Evolutionary conservation across 64 coral and sea anemone genomes (phyloP).

Genomic region (Trachythela sp.): DNA sequence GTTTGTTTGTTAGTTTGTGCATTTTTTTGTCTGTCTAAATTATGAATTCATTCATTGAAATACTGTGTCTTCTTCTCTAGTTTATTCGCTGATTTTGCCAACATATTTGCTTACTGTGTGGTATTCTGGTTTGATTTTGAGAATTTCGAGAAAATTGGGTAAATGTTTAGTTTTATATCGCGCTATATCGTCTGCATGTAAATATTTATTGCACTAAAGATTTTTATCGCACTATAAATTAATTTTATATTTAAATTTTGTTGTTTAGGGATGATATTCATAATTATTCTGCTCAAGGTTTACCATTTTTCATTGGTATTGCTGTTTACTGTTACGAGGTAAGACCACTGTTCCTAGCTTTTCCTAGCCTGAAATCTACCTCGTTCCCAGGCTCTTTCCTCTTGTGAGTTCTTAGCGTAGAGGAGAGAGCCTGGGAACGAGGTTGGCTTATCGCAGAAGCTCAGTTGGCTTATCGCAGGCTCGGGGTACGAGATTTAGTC

Average conservation of each 20-base stretch:
- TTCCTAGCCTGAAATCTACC: too few species aligned
- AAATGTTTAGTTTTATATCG: conserved; percentile 31
- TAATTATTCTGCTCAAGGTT: conserved; percentile 59
- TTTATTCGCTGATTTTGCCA: conserved; percentile 98
- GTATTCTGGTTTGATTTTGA: conserved; percentile 99
- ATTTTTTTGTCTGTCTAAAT: not conserved
- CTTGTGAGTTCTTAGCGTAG: too few species aligned
- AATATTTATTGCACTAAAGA: too few species aligned
- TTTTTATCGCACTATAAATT: too few species aligned
- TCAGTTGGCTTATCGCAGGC: too few species aligned
- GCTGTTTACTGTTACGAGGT: conserved; percentile 99
- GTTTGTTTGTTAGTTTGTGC: not conserved
- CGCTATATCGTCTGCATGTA: not conserved
- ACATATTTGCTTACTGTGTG: conserved; percentile 97
- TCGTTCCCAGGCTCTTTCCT: too few species aligned
- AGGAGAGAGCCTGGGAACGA: too few species aligned
- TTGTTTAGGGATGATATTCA: conserved; percentile 65
- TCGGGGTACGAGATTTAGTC: too few species aligned
- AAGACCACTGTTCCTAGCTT: not conserved
- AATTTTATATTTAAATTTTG: not conserved
- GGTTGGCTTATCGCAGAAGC: too few species aligned
- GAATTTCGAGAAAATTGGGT: conserved; percentile 86
- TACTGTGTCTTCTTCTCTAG: conserved; percentile 43
- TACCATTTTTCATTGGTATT: conserved; percentile 94
- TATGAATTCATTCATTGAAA: too few species aligned